Percentiles rank a stretch among this genome's conserved stretches.
Evolutionary conservation across 1,140 invertebrate species (phyloP).

Genomic region (Drosophila suzukii): DNA sequence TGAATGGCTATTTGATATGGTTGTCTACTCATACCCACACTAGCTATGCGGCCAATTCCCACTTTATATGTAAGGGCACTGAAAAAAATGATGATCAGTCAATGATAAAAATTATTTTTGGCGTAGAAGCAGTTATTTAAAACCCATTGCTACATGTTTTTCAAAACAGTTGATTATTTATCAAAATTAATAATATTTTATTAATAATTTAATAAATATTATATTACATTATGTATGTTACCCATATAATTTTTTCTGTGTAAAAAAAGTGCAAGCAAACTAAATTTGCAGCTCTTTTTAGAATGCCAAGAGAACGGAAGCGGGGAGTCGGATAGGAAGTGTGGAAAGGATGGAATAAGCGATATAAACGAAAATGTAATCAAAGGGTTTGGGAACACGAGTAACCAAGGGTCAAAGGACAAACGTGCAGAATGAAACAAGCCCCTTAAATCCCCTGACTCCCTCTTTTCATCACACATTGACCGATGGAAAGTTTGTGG

Average conservation of each 20-base stretch:
- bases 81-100: too few species aligned
- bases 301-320: constrained; percentile 16
- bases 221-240: neutral
- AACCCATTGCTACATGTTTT: too few species aligned
- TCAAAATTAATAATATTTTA: too few species aligned
- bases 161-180: too few species aligned
- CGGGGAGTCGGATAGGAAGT: constrained; percentile 14
- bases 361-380: constrained; percentile 60
- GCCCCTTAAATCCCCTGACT: neutral
- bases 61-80: constrained; percentile 17
- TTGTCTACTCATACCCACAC: constrained; percentile 1
- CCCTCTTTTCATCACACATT: constrained; percentile 13
- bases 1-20: constrained; percentile 53
- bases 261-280: constrained; percentile 43
- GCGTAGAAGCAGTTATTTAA: too few species aligned
- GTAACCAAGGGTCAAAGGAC: constrained; percentile 10
- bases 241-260: neutral
- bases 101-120: too few species aligned
- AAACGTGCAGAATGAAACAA: neutral
- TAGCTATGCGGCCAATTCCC: constrained; percentile 1
- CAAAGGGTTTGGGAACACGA: constrained; percentile 45
- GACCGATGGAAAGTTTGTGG: constrained; percentile 35
- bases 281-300: constrained; percentile 57
- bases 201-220: neutral
- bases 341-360: constrained; percentile 12